These are phyloP conservation scores for Nycticryphes semicollaris DNA, from an alignment of 2,113 vertebrate species.

Conservation along the genomic window DNA sequence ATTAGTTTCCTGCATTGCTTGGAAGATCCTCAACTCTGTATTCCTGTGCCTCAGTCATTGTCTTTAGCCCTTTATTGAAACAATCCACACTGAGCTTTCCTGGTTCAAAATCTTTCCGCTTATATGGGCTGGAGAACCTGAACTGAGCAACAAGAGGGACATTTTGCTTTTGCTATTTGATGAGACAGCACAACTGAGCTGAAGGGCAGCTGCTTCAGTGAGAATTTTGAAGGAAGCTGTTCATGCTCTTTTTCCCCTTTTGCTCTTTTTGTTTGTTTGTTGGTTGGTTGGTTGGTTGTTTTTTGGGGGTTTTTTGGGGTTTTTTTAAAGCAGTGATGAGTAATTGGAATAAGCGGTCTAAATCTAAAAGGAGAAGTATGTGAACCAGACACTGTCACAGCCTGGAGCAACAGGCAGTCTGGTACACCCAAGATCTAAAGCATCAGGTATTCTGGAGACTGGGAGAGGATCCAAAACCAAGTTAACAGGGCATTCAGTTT, in stretches of 20 bases:
- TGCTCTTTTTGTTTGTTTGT: neutral
- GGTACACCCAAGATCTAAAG: neutral
- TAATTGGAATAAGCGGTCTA: neutral
- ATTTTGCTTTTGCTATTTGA: neutral
- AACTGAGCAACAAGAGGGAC: neutral
- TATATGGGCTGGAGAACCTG: neutral
- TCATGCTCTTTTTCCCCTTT: neutral
- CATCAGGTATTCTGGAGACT: conserved; percentile 22
- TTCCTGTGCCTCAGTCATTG: neutral
- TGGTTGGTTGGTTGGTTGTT: neutral
- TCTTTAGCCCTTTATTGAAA: neutral
- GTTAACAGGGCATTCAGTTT: conserved; percentile 29
- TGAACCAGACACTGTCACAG: neutral
- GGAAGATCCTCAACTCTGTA: neutral
- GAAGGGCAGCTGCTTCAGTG: neutral
- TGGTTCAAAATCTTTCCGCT: neutral
- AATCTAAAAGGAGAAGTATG: neutral
- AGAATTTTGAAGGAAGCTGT: neutral
- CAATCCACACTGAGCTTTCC: neutral
- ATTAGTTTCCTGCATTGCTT: neutral
- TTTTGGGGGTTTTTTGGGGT: neutral
- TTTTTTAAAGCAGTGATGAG: neutral
- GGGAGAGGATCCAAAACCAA: conserved; percentile 24
- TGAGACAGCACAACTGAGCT: neutral
- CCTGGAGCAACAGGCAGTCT: neutral